Percentiles rank a stretch among this genome's conserved stretches.
phyloP scores from a whole-genome alignment of 2,888 invertebrate species.

The Oscheius sp. region DNA sequence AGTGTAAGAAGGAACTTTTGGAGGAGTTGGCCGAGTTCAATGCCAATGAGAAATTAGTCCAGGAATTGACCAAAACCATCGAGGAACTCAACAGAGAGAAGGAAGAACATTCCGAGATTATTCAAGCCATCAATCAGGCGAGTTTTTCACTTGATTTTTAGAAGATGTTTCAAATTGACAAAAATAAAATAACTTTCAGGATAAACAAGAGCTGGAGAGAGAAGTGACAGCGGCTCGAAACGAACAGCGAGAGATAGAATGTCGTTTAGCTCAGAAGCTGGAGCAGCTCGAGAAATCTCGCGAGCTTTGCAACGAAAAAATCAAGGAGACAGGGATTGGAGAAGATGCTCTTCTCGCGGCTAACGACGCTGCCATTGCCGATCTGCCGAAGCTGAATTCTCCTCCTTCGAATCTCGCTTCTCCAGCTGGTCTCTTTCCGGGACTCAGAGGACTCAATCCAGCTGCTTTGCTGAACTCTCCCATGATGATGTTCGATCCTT shows the following conservation, averaged over 20 bases:
- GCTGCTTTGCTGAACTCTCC: slow-evolving; percentile 8
- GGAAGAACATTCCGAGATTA: slow-evolving; percentile 65
- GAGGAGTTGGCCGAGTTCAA: slow-evolving; percentile 53
- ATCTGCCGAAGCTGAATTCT: slow-evolving; percentile 33
- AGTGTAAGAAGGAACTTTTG: slow-evolving; percentile 48
- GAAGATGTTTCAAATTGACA: not conserved
- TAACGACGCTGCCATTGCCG: slow-evolving; percentile 50
- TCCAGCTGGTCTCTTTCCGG: slow-evolving; percentile 6
- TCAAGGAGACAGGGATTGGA: slow-evolving; percentile 57
- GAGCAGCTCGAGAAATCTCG: slow-evolving; percentile 46
- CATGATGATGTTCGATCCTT: slow-evolving; percentile 21
- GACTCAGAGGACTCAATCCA: slow-evolving; percentile 20
- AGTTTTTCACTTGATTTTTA: not conserved
- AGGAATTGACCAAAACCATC: slow-evolving; percentile 57
- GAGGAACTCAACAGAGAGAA: slow-evolving; percentile 64
- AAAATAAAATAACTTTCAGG: slow-evolving; percentile 46
- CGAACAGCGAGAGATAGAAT: slow-evolving; percentile 55
- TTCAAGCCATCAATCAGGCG: slow-evolving; percentile 64
- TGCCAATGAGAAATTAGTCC: slow-evolving; percentile 37
- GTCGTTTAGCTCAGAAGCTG: slow-evolving; percentile 47
- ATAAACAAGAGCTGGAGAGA: slow-evolving; percentile 59
- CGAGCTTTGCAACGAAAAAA: slow-evolving; percentile 58
- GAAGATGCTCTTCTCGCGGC: slow-evolving; percentile 42
- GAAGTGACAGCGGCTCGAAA: slow-evolving; percentile 49
- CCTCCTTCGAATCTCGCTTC: not conserved